phyloP scores from a whole-genome alignment of 1,140 invertebrate genomes.

The Elymnias hypermnestra region DNA sequence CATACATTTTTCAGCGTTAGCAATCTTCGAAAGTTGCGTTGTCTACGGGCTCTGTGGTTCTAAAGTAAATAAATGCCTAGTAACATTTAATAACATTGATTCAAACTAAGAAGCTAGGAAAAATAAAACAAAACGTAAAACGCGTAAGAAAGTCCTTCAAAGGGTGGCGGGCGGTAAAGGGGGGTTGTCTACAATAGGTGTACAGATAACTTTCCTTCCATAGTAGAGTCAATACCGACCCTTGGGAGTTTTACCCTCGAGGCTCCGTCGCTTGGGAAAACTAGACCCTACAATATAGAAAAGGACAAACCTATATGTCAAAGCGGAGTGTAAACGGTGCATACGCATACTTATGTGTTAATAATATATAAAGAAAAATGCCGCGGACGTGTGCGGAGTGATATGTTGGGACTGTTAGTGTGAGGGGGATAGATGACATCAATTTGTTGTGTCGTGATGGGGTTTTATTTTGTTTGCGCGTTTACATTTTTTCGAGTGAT shows the following conservation, averaged over 20 bases:
- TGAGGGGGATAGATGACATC: constrained; percentile 73
- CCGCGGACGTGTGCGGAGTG: constrained; percentile 67
- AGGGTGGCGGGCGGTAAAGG: constrained; percentile 36
- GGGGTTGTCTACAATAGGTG: constrained; percentile 70
- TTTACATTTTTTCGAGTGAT: constrained; percentile 46
- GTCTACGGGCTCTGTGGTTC: no score
- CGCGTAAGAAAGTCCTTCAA: constrained; percentile 66
- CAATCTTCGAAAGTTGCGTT: no score
- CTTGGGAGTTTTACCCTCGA: constrained; percentile 73
- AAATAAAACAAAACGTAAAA: constrained; percentile 68
- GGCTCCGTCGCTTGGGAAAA: constrained; percentile 72
- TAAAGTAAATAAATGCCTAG: background rate
- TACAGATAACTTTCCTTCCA: constrained; percentile 73
- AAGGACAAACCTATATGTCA: constrained; percentile 49
- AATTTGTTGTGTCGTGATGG: constrained; percentile 75
- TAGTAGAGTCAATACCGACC: constrained; percentile 73
- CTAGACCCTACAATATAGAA: constrained; percentile 75
- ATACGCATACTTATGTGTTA: constrained; percentile 68
- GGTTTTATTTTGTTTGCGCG: constrained; percentile 71
- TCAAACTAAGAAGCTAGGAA: constrained; percentile 25
- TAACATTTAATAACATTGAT: constrained; percentile 21
- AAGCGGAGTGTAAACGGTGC: constrained; percentile 40
- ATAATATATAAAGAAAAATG: constrained; percentile 76
- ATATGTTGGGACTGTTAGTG: constrained; percentile 72
- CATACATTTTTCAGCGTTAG: no score